Evolutionary conservation across 1,140 invertebrate genomes (phyloP).

Genomic region (Megalonaias nervosa): DNA sequence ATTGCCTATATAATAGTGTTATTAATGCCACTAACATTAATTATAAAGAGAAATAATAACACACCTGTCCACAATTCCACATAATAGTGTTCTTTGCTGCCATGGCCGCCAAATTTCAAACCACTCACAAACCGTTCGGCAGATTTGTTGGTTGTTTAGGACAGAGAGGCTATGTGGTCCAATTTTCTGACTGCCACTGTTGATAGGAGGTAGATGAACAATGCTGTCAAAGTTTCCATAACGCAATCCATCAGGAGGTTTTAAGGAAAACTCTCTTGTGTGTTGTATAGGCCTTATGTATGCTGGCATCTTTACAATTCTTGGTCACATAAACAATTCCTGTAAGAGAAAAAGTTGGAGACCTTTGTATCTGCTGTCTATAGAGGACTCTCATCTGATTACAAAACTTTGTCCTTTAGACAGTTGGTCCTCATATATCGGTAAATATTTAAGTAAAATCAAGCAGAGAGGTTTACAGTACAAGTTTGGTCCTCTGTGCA

Average conservation of each 20-base stretch:
- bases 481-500: no score
- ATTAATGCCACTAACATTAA: no score
- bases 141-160: constrained; percentile 64
- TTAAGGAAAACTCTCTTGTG: constrained; percentile 49
- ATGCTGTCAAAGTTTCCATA: constrained; percentile 64
- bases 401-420: no score
- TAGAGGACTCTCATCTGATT: no score
- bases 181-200: constrained; percentile 24
- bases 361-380: no score
- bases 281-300: constrained; percentile 52
- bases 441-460: no score
- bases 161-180: constrained; percentile 41
- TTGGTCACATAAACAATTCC: not conserved
- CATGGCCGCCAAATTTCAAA: constrained; percentile 63
- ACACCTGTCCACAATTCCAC: constrained; percentile 63
- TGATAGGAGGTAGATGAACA: constrained; percentile 49
- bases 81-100: constrained; percentile 62
- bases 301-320: constrained; percentile 48
- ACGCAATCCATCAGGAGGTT: constrained; percentile 50
- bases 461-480: no score
- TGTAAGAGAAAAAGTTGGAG: not conserved
- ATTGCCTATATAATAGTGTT: no score
- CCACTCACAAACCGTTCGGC: constrained; percentile 62
- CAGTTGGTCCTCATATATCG: no score
- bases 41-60: not conserved